Evolutionary conservation across 2,797 vertebrate genomes (phyloP), one percentile per base, ranked within the genome.

Genomic region (Myioborus melanocephalus): DNA sequence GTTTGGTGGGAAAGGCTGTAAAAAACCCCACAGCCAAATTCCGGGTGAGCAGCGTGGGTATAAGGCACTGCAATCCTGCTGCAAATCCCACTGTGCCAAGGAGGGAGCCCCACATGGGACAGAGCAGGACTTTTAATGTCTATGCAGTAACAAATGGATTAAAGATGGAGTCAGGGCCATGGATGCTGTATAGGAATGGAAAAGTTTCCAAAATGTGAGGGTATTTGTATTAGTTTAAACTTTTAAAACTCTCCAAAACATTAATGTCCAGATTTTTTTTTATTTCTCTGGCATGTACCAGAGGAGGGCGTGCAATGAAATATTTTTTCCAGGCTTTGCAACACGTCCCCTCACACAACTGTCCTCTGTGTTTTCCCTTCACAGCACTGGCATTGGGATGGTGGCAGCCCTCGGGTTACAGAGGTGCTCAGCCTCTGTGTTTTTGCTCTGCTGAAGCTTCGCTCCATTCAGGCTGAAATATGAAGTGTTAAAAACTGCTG

Each of bases 361-460:
- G 21, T 41, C 43, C 72, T 57, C 4, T 43, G 64, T 24, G 50
- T 86, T 71, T 50, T 66, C 63, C 78, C 47, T 41, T 68, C 81
- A 6, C 44, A 35, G 8, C 0, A 4, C 9, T 39, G 66, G 28
- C 35, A 3, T 3, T 73, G 0, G 17, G 63, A 9, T 14, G 0
- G 0, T 11, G 34, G 37, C 65, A 79, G 66, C 52, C 82, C 49
- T 35, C 2, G 0, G 43, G 12, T n/a, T 30, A 9, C 26, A 4
- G 77, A 65, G 60, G 8, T 63, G 63, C 75, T 90, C 90, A 75
- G 0, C 55, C 35, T 26, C 61, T 3, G 0, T 46, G 28, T 13
- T 75, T 92, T 77, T 21, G 11, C 78, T 82, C 41, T 19, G 3
- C 83, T 61, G 68, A 70, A 68, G 55, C 34, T 87, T 84, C 68